A percentile compares a stretch with the other conserved stretches of the same genome.
These are phyloP conservation scores for Seira sanloemensis DNA, from an alignment of 2,888 invertebrate species.

Conservation along the genomic window DNA sequence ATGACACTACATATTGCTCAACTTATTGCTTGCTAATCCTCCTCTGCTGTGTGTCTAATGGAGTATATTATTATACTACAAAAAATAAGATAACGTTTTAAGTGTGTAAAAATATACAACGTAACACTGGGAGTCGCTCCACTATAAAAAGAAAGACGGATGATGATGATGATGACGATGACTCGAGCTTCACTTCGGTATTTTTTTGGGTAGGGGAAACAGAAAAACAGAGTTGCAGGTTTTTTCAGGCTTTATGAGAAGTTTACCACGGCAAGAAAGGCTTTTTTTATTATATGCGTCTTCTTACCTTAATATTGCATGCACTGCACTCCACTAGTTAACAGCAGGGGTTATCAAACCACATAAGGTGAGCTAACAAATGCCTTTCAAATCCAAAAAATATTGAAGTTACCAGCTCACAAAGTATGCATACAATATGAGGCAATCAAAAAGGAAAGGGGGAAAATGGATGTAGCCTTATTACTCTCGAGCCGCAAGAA, in stretches of 20 bases:
- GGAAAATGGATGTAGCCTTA: not conserved
- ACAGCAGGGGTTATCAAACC: conserved; percentile 61
- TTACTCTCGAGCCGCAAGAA: not conserved
- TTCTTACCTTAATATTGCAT: not conserved
- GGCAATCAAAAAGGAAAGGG: not conserved
- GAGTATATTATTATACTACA: not conserved
- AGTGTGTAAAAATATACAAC: conserved; percentile 33
- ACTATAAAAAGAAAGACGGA: conserved; percentile 7
- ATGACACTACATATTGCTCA: conserved; percentile 44
- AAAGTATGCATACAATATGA: not conserved
- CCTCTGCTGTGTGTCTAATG: conserved; percentile 4
- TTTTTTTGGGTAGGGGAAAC: not conserved
- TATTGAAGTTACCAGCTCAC: not conserved
- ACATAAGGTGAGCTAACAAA: conserved; percentile 63
- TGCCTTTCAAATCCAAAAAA: conserved; percentile 57
- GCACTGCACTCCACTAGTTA: conserved; percentile 34
- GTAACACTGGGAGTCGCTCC: conserved; percentile 38
- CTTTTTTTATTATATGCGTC: not conserved
- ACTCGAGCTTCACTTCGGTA: not conserved
- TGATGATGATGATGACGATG: conserved; percentile 27
- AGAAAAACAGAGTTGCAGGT: not conserved
- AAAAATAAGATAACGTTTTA: not conserved
- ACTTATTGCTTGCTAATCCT: conserved; percentile 49
- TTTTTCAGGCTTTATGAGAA: not conserved
- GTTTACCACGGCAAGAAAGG: too few species aligned